A percentile compares a stretch with the other conserved stretches of the same genome.
Evolutionary conservation across 2,888 invertebrate species (phyloP).

Genomic region (Monochamus alternatus): DNA sequence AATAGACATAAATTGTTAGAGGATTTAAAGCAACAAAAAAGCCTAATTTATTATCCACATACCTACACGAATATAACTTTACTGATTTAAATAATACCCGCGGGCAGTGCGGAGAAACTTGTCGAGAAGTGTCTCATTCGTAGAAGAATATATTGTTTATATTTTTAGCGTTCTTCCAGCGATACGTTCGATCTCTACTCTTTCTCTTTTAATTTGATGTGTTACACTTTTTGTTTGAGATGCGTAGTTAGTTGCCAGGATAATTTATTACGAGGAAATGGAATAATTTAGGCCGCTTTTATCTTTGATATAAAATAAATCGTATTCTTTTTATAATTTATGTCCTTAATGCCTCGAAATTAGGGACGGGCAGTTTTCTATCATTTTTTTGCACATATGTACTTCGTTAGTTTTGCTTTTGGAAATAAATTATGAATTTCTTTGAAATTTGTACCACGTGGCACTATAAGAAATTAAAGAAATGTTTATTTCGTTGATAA

Average conservation of each 20-base stretch:
- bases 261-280: constrained; percentile 15
- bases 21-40: constrained; percentile 24
- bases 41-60: constrained; percentile 5
- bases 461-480: too few relatives aligned
- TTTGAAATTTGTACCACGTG: too few relatives aligned
- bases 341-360: too few relatives aligned
- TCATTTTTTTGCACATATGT: too few relatives aligned
- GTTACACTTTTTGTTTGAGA: constrained; percentile 1
- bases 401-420: too few relatives aligned
- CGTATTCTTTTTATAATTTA: not conserved
- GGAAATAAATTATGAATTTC: too few relatives aligned
- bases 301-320: constrained; percentile 6
- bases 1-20: constrained; percentile 21
- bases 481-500: too few relatives aligned
- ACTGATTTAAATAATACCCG: constrained; percentile 2
- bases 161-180: not conserved
- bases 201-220: constrained; percentile 1
- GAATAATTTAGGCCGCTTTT: constrained; percentile 6
- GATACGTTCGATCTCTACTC: not conserved
- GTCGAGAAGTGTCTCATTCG: not conserved
- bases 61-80: constrained; percentile 6
- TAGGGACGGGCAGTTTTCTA: too few relatives aligned
- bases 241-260: not conserved
- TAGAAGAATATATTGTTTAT: not conserved
- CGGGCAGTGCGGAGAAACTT: not conserved